These are phyloP conservation scores for Nematostella vectensis DNA, from an alignment of 92 coral and sea anemone species.

Conservation along the genomic window DNA sequence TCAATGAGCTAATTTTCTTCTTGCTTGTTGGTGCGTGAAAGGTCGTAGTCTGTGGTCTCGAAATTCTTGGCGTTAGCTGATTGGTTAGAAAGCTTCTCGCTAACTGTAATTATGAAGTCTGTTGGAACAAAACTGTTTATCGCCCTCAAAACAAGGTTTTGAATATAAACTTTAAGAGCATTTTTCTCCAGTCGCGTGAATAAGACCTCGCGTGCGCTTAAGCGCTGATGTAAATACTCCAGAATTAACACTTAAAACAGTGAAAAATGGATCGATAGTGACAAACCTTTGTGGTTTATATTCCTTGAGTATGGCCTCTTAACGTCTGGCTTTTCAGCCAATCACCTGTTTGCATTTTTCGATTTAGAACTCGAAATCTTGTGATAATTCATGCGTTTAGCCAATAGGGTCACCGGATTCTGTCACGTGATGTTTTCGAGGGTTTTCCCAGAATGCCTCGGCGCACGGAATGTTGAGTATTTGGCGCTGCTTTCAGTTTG, in stretches of 20 bases:
- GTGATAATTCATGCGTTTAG: neutral
- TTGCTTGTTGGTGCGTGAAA: too few species aligned
- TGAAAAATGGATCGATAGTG: conserved; percentile 20
- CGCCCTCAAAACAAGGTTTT: too few species aligned
- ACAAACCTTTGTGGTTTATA: conserved; percentile 16
- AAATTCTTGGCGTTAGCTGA: too few species aligned
- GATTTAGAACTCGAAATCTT: conserved; percentile 4
- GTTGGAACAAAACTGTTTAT: too few species aligned
- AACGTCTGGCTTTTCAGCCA: conserved; percentile 37
- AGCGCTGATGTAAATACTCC: conserved; percentile 56
- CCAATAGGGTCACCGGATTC: conserved; percentile 32
- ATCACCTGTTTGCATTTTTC: conserved; percentile 15
- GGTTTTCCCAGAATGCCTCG: conserved; percentile 92
- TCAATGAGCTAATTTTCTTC: too few species aligned
- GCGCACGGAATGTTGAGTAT: conserved; percentile 64
- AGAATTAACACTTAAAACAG: conserved; percentile 59
- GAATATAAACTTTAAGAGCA: neutral
- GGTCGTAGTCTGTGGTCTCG: too few species aligned
- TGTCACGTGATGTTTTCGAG: conserved; percentile 53
- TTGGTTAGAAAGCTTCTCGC: too few species aligned
- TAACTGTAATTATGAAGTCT: too few species aligned
- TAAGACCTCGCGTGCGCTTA: conserved; percentile 56
- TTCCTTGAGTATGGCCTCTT: conserved; percentile 20
- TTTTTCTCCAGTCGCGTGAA: neutral
- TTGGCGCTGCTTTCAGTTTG: conserved; percentile 68